These are phyloP conservation scores for Pherbina coryleti DNA, from an alignment of 2,888 invertebrate genomes.

Conservation along the genomic window DNA sequence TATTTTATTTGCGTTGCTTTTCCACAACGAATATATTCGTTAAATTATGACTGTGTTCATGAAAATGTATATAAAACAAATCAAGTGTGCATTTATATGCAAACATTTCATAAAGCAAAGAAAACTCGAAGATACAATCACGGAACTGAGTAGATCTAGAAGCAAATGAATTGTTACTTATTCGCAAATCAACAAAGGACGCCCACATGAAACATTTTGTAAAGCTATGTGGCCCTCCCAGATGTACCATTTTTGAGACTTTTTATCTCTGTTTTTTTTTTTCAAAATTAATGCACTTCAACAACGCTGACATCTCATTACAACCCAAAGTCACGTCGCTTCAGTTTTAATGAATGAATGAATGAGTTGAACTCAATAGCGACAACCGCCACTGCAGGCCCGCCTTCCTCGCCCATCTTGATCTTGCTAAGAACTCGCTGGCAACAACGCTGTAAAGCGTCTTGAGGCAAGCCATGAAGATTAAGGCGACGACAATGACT, in stretches of 20 bases:
- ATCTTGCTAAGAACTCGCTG: no score
- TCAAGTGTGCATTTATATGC: constrained; percentile 22
- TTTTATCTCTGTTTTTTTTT: background rate
- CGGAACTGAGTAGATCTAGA: background rate
- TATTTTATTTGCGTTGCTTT: background rate
- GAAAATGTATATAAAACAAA: constrained; percentile 3
- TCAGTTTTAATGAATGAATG: constrained; percentile 32
- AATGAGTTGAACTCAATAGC: constrained; percentile 14
- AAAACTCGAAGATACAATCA: background rate
- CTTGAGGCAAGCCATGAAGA: background rate
- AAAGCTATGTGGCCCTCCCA: background rate
- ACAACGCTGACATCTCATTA: constrained; percentile 61
- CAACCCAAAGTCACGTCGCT: constrained; percentile 22
- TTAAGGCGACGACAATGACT: background rate
- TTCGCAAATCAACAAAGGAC: constrained; percentile 24
- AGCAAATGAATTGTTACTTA: background rate
- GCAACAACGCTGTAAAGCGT: background rate
- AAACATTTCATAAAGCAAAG: background rate
- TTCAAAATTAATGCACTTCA: constrained; percentile 48
- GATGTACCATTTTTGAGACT: background rate
- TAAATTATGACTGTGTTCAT: background rate
- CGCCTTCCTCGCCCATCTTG: no score
- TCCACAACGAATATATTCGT: background rate
- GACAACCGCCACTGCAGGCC: background rate
- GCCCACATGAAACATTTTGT: constrained; percentile 5